Percentiles rank a stretch among this genome's conserved stretches.
Evolutionary conservation across 1,140 invertebrate species (phyloP).

Genomic region (Heliconius hermathena): DNA sequence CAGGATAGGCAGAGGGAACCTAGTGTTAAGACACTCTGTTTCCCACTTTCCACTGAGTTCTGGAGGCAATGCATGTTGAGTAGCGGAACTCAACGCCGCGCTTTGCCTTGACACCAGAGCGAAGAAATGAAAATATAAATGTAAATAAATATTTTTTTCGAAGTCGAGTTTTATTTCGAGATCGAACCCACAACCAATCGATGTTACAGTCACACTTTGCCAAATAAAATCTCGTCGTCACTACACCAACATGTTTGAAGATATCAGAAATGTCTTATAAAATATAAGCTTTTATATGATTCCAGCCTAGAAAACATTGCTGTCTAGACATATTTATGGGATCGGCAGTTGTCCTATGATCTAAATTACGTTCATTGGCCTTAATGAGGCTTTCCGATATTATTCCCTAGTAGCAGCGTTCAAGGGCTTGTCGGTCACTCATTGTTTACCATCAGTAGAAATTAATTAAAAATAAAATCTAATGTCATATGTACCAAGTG

Average conservation of each 20-base stretch:
- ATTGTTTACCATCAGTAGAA: neutral
- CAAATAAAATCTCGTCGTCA: neutral
- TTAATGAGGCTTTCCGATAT: slow-evolving; percentile 61
- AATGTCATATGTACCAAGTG: neutral
- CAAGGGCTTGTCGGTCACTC: slow-evolving; percentile 37
- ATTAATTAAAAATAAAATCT: neutral
- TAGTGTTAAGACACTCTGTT: too few species aligned
- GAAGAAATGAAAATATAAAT: too few species aligned
- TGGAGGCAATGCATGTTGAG: too few species aligned
- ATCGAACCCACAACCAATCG: too few species aligned
- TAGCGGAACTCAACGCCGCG: too few species aligned
- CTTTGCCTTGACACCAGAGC: too few species aligned
- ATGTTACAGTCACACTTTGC: too few species aligned
- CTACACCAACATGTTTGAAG: neutral
- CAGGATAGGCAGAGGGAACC: too few species aligned
- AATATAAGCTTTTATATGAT: neutral
- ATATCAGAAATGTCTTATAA: neutral
- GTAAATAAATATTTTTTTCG: too few species aligned
- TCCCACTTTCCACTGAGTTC: too few species aligned
- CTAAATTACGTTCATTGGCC: slow-evolving; percentile 51
- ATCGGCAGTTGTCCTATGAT: slow-evolving; percentile 35
- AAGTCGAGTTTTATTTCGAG: too few species aligned
- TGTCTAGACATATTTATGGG: slow-evolving; percentile 30
- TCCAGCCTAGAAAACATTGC: neutral
- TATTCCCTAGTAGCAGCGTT: slow-evolving; percentile 31